These are phyloP conservation scores for Thymelicus lineola DNA, from an alignment of 2,888 invertebrate genomes.

Conservation along the genomic window DNA sequence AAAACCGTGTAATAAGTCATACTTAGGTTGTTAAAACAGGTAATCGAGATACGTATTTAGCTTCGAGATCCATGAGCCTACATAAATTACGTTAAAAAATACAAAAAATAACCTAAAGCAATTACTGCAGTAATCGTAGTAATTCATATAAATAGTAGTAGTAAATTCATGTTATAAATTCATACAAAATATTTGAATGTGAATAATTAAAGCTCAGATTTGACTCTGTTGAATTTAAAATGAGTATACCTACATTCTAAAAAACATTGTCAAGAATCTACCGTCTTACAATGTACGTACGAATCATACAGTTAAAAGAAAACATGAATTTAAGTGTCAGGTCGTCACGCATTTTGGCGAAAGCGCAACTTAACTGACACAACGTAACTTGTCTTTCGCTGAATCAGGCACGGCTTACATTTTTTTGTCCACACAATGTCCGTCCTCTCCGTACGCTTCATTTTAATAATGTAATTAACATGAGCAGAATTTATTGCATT, in stretches of 20 bases:
- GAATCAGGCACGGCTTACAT: constrained; percentile 28
- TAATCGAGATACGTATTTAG: constrained; percentile 1
- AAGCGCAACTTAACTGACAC: constrained; percentile 2
- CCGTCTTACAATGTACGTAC: background rate
- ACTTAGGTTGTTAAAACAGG: background rate
- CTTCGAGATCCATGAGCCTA: background rate
- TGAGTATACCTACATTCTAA: too few relatives aligned
- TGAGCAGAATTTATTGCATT: constrained; percentile 39
- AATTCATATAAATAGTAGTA: too few relatives aligned
- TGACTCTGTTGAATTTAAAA: too few relatives aligned
- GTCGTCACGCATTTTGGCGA: constrained; percentile 7
- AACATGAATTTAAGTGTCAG: background rate
- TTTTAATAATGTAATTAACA: constrained; percentile 40
- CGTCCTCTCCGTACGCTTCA: constrained; percentile 35
- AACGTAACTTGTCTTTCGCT: constrained; percentile 6
- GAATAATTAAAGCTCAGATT: too few relatives aligned
- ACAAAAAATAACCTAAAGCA: background rate
- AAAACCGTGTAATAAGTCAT: constrained; percentile 1
- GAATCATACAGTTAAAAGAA: background rate
- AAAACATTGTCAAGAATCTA: too few relatives aligned
- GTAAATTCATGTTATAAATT: too few relatives aligned
- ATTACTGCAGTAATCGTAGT: background rate
- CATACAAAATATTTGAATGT: too few relatives aligned
- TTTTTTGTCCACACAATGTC: constrained; percentile 55
- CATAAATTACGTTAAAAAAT: background rate